Evolutionary conservation across 2,113 vertebrate genomes (phyloP), one percentile per base, ranked within the genome.

Genomic region (Hepsetus odoe): DNA sequence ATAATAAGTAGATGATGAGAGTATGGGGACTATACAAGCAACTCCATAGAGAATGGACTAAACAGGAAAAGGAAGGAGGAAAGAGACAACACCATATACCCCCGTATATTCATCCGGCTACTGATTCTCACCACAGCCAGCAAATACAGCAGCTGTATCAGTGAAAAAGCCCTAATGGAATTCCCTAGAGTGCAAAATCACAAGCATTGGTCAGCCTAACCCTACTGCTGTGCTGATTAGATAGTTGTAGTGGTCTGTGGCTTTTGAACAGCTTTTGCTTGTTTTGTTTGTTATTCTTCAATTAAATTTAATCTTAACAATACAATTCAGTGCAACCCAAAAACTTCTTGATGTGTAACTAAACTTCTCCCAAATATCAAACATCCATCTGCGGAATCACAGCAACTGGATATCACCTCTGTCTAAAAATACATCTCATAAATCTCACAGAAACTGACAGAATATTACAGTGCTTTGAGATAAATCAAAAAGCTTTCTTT

Each of bases 341-440:
- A 72, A n/a, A 26, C 33, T 72, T 79, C 58, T 18, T n/a, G 32
- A 51, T 4, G 2, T 0, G 6, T 42, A 53, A 72, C 16, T 42
- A 42, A 51, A 35, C 4, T 58, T 77, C 64, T 69, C 38, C 20
- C 26, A 55, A 30, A 44, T 42, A 64, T 64, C 53, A 51, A 67
- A 61, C 72, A 33, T 55, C 44, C 13, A 26, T 24, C 2, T 77
- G 80, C 81, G 8, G 35, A 53, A 35, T 33, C 72, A 65, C 42
- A 49, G 14, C 8, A 53, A 20, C 5, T 14, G 10, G 22, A 72
- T 42, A 80, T 44, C 53, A 26, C 10, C 13, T 5, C 40, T 5
- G 40, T 18, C 51, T 81, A 75, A 83, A 86, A 81, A 86, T 76
- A 73, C 9, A 71, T 76, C 79, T 53, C 58, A 35, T 62, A 61